Evolutionary conservation across 2,888 invertebrate species (phyloP).

Genomic region (Cephus pulcher): DNA sequence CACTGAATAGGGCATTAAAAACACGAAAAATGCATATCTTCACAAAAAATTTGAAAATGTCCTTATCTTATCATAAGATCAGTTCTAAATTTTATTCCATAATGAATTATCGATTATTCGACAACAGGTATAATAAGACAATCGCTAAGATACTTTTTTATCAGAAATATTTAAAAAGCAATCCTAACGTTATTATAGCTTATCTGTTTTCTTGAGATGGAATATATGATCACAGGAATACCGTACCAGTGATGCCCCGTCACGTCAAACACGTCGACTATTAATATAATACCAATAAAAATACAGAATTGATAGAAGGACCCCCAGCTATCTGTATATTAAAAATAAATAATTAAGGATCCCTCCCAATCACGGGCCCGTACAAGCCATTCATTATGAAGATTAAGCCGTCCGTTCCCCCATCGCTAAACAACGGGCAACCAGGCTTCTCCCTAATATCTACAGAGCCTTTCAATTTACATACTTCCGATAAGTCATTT

Average conservation of each 20-base stretch:
- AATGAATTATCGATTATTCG: background rate
- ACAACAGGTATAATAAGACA: background rate
- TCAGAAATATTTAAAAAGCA: too few relatives aligned
- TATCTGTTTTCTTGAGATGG: background rate
- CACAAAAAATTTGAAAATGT: background rate
- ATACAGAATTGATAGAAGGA: constrained; percentile 9
- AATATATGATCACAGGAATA: background rate
- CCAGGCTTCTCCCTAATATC: constrained; percentile 18
- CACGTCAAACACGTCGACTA: constrained; percentile 32
- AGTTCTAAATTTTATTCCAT: background rate
- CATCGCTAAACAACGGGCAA: constrained; percentile 29
- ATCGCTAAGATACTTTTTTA: background rate
- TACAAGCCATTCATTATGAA: constrained; percentile 40
- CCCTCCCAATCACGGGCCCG: constrained; percentile 25
- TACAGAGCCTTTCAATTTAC: constrained; percentile 38
- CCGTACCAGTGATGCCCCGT: constrained; percentile 28
- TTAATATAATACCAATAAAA: constrained; percentile 27
- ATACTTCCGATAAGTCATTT: constrained; percentile 35
- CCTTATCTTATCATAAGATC: background rate
- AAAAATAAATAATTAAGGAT: constrained; percentile 46
- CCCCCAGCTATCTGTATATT: constrained; percentile 24
- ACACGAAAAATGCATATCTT: background rate
- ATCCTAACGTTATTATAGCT: background rate
- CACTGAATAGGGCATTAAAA: background rate
- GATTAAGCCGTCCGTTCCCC: constrained; percentile 42